Percentiles rank a stretch among this genome's conserved stretches.
Evolutionary conservation across 2,113 vertebrate species (phyloP).

Genomic region (Oophaga pumilio): DNA sequence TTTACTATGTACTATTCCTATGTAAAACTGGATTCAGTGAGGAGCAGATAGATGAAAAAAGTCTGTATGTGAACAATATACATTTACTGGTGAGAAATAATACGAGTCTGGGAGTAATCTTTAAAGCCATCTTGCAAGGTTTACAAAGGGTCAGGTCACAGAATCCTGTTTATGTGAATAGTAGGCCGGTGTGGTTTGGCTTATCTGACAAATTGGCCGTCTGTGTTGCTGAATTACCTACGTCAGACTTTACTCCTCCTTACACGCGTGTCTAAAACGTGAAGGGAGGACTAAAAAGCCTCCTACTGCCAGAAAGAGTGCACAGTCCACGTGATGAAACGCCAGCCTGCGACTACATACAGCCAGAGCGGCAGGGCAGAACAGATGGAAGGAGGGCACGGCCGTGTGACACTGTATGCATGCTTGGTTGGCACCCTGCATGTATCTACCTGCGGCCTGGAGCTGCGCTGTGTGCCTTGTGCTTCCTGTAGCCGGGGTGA

Average conservation of each 20-base stretch:
- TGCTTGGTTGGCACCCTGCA: slow-evolving; percentile 22
- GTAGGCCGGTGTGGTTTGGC: background rate
- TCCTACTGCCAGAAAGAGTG: slow-evolving; percentile 40
- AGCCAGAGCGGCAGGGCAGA: slow-evolving; percentile 24
- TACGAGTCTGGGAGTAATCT: too few species aligned
- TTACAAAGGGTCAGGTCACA: background rate
- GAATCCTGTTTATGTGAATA: background rate
- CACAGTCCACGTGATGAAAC: slow-evolving; percentile 47
- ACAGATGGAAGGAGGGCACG: slow-evolving; percentile 45
- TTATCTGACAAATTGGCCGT: background rate
- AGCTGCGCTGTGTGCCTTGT: slow-evolving; percentile 7
- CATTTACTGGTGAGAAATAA: too few species aligned
- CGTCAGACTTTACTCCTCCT: slow-evolving; percentile 27
- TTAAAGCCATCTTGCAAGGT: background rate
- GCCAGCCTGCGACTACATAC: slow-evolving; percentile 40
- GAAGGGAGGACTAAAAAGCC: slow-evolving; percentile 29
- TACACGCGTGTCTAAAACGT: slow-evolving; percentile 43
- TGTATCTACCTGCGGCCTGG: slow-evolving; percentile 32
- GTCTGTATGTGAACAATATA: too few species aligned
- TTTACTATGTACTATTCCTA: too few species aligned
- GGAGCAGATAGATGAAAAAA: too few species aligned
- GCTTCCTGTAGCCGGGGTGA: slow-evolving; percentile 21
- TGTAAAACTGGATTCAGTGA: too few species aligned
- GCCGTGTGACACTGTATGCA: slow-evolving; percentile 15
- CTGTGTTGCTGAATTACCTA: background rate